phyloP scores from a whole-genome alignment of 2,113 vertebrate genomes.

The Microtus oregoni region DNA sequence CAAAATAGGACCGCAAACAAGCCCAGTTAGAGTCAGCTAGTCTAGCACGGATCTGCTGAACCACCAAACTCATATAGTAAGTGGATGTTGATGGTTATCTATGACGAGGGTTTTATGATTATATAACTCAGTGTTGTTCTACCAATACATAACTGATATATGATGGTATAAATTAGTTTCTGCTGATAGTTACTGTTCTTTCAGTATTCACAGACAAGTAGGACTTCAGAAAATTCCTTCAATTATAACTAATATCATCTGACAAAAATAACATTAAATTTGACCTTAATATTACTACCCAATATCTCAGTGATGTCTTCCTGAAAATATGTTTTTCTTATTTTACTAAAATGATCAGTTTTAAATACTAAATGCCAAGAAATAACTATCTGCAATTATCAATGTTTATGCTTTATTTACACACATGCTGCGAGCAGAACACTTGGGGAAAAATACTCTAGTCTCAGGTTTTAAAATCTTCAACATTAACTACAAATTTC shows the following conservation, averaged over 20 bases:
- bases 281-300: not conserved
- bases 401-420: not conserved
- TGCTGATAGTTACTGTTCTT: not conserved
- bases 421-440: not conserved
- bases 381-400: not conserved
- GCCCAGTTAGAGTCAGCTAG: not conserved
- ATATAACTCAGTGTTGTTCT: not conserved
- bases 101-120: not conserved
- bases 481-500: not conserved
- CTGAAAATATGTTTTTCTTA: not conserved
- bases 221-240: not conserved
- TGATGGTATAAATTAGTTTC: not conserved
- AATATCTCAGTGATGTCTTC: not conserved
- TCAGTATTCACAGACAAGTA: not conserved
- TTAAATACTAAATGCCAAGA: not conserved
- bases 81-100: not conserved
- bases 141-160: not conserved
- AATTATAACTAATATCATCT: not conserved
- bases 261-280: conserved; percentile 9
- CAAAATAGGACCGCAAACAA: conserved; percentile 2
- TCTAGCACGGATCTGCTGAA: not conserved
- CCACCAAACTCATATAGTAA: not conserved
- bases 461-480: not conserved
- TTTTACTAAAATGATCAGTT: not conserved
- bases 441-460: not conserved